Base-by-base conservation (phyloP, 2,888 invertebrate genomes). In the Melanophora roralis region DNA sequence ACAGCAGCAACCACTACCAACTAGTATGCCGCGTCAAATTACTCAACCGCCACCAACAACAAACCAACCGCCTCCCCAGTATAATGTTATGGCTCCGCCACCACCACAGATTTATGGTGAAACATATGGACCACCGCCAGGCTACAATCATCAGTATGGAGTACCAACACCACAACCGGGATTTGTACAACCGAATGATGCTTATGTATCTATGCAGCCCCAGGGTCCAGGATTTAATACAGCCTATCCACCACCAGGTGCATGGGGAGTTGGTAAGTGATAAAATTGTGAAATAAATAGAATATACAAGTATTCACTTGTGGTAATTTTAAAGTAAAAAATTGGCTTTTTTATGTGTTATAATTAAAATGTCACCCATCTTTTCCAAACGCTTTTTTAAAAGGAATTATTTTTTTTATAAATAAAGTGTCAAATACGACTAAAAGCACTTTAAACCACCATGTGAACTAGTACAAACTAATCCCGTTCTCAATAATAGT, bases 221-320 rank as follows among this genome's bases (percentile, higher is more conserved):
- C 86, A 86, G 19, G 84, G 86, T 11, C 74, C 85, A 14, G 81
- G 83, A 34, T 89, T 89, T 60, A 84, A 84, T 32, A 51, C 86
- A 0, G 83, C 85, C 1, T 89, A 89, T 82, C 88, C 86, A 7
- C 85, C 86, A 1, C 86, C 87, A 12, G 85, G 86, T 1, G 73
- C 86, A 11, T 89, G 89, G 89, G 87, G 85, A 21, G 85, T 89
- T 21, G 82, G 82, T 83, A 72, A 77, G 78, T 75, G 43, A 9
- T 5, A 6, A 27, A 27, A 27, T 3, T 6, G 27, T 5, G 6
- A 27, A 27, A 27, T 6, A 27, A 27, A 6, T 6, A 27, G 6
- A 27, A 5, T 27, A 27, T 5, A 27, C 3, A 27, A 27, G n/a
- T n/a, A n/a, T n/a, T n/a, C n/a, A n/a, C n/a, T n/a, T n/a, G n/a